Evolutionary conservation across 2,888 invertebrate species (phyloP).

Genomic region (Melanotus villosus): DNA sequence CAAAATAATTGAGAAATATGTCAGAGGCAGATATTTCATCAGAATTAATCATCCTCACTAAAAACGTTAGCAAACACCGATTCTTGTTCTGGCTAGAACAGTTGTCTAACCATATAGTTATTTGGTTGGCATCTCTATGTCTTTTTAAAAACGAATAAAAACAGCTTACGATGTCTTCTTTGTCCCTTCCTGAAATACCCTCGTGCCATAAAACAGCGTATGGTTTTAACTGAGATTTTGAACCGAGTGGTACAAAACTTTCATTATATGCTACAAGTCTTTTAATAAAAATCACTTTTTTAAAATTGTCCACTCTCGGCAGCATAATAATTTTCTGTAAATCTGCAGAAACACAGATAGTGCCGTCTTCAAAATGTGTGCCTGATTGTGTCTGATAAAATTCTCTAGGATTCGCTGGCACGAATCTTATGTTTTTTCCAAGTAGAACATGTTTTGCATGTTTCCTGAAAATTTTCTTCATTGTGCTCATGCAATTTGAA

Average conservation of each 20-base stretch:
- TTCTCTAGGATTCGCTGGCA: constrained; percentile 31
- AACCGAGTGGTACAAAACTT: constrained; percentile 25
- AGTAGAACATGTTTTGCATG: constrained; percentile 28
- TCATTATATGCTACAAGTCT: constrained; percentile 24
- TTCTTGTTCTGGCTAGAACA: background rate
- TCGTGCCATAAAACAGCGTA: constrained; percentile 24
- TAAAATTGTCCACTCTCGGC: constrained; percentile 22
- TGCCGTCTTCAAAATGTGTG: constrained; percentile 17
- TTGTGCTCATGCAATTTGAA: constrained; percentile 42
- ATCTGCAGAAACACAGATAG: constrained; percentile 42
- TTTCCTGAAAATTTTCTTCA: constrained; percentile 38
- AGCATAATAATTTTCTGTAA: constrained; percentile 36
- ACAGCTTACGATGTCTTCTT: constrained; percentile 1
- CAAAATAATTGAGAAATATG: constrained; percentile 35
- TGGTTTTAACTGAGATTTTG: background rate
- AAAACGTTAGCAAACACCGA: background rate
- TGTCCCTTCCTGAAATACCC: background rate
- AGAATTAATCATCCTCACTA: background rate
- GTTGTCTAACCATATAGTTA: constrained; percentile 24
- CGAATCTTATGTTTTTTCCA: constrained; percentile 35
- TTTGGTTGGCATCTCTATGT: constrained; percentile 31
- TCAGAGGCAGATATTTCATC: constrained; percentile 11
- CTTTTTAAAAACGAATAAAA: constrained; percentile 15
- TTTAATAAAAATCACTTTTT: constrained; percentile 31
- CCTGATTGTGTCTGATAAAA: constrained; percentile 18